phyloP scores from a whole-genome alignment of 2,113 vertebrate genomes.

The Hucho hucho region DNA sequence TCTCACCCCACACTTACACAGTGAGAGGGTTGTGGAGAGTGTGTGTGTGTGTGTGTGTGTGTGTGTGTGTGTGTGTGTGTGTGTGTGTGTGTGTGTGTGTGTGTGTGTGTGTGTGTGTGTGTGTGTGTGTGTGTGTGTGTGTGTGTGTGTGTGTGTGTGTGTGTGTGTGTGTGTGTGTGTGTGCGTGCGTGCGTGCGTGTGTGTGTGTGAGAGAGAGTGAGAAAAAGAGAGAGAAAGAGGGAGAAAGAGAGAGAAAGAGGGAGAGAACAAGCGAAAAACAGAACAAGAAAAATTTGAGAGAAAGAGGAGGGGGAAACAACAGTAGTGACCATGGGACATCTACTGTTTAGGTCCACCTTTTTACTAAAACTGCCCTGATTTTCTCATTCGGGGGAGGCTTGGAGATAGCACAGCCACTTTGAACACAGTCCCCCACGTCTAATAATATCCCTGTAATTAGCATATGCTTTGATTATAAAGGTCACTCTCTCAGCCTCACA shows the following conservation, averaged over 20 bases:
- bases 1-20: neutral
- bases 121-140: neutral
- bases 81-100: neutral
- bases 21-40: neutral
- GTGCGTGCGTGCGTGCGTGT: neutral
- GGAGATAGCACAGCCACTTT: constrained; percentile 35
- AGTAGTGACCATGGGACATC: constrained; percentile 54
- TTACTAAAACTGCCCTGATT: constrained; percentile 44
- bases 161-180: too few species aligned
- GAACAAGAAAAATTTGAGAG: neutral
- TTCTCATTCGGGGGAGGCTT: constrained; percentile 51
- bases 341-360: constrained; percentile 44
- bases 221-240: too few species aligned
- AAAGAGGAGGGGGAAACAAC: neutral
- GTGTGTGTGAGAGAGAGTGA: neutral
- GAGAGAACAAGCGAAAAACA: neutral
- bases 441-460: constrained; percentile 68
- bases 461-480: constrained; percentile 71
- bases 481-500: constrained; percentile 58
- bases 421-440: constrained; percentile 49
- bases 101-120: constrained; percentile 5
- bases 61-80: neutral
- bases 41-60: constrained; percentile 1
- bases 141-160: too few species aligned
- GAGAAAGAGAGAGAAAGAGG: too few species aligned